Percentiles rank a stretch among this genome's conserved stretches.
These are phyloP conservation scores for Andrena camellia DNA, from an alignment of 2,888 invertebrate species.

Conservation along the genomic window DNA sequence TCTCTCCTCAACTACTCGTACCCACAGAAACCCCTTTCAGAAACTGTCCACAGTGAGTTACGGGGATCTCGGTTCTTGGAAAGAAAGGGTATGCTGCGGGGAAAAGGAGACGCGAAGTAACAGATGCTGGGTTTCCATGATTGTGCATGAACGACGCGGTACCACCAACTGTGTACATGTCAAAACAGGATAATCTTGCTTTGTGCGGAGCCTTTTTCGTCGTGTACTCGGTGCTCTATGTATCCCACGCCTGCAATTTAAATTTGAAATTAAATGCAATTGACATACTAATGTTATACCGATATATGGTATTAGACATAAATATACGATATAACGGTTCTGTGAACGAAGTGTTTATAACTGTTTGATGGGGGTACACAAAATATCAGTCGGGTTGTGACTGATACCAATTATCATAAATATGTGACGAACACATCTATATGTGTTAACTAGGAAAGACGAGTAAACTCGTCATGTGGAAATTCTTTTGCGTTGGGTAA, in stretches of 20 bases:
- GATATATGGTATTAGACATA: no score
- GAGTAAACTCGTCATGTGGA: no score
- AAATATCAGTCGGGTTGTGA: no score
- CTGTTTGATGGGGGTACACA: no score
- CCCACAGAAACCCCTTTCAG: slow-evolving; percentile 68
- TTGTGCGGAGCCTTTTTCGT: slow-evolving; percentile 15
- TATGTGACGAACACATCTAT: no score
- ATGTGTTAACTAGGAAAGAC: no score
- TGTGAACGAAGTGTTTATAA: no score
- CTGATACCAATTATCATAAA: no score
- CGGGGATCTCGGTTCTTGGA: slow-evolving; percentile 69
- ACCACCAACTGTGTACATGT: slow-evolving; percentile 78
- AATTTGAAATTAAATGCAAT: slow-evolving; percentile 9
- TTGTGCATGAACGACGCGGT: slow-evolving; percentile 50
- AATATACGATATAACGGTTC: no score
- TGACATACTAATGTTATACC: no score
- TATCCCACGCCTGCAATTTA: not conserved
- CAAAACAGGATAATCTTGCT: slow-evolving; percentile 77
- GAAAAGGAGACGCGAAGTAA: slow-evolving; percentile 54
- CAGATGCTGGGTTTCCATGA: slow-evolving; percentile 74
- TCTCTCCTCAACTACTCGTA: slow-evolving; percentile 45
- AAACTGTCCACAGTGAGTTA: slow-evolving; percentile 70
- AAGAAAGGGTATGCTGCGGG: slow-evolving; percentile 19
- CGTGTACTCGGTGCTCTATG: not conserved
- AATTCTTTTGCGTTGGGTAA: no score